A percentile compares a stretch with the other conserved stretches of the same genome.
phyloP scores from a whole-genome alignment of 2,113 vertebrate genomes.

The Sceloporus undulatus region DNA sequence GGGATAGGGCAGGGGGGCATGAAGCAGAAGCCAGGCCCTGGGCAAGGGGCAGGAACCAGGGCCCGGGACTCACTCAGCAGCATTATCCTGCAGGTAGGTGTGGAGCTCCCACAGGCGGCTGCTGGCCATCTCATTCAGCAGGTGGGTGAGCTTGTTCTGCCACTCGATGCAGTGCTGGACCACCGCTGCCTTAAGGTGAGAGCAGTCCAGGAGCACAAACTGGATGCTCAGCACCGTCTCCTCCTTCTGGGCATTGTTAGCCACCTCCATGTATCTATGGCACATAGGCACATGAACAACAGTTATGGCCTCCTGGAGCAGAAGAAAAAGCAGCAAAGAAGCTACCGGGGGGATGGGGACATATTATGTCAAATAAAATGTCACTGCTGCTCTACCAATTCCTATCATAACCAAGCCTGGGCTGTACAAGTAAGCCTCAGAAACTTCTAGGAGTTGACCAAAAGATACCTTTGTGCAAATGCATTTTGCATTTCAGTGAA shows the following conservation, averaged over 20 bases:
- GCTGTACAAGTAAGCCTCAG: no score
- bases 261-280: slow-evolving; percentile 83
- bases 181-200: slow-evolving; percentile 78
- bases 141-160: slow-evolving; percentile 84
- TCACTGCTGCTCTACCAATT: no score
- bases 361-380: no score
- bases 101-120: slow-evolving; percentile 76
- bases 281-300: background rate
- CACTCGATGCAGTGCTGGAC: slow-evolving; percentile 85
- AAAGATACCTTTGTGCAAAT: no score
- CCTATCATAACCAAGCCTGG: no score
- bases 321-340: background rate
- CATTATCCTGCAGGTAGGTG: slow-evolving; percentile 74
- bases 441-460: no score
- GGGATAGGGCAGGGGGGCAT: accelerated
- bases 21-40: no score
- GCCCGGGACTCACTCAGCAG: slow-evolving; percentile 62
- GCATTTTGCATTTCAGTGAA: no score
- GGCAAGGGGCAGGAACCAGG: accelerated
- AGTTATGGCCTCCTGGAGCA: background rate
- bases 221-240: slow-evolving; percentile 82
- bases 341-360: no score
- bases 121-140: slow-evolving; percentile 82
- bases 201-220: slow-evolving; percentile 84
- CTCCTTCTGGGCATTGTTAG: slow-evolving; percentile 86